Evolutionary conservation across 2,888 invertebrate species (phyloP).

Genomic region (Epirrita christyi): DNA sequence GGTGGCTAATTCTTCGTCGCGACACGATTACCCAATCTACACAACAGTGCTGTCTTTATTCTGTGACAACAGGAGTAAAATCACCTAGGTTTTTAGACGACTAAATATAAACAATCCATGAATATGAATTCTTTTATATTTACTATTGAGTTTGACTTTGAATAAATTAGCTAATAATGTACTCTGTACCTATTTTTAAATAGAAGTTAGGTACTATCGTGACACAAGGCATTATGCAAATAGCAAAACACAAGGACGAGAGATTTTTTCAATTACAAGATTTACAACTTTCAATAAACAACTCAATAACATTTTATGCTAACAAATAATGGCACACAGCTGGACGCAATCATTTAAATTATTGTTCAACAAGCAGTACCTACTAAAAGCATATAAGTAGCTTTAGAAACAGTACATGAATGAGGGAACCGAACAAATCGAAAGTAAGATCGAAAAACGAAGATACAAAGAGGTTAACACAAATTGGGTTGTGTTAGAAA

Average conservation of each 20-base stretch:
- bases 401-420: no score
- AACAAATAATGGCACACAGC: conserved; percentile 35
- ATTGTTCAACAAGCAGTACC: conserved; percentile 24
- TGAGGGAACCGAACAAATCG: conserved; percentile 14
- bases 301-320: conserved; percentile 31
- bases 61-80: no score
- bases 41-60: no score
- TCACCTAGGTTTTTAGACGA: no score
- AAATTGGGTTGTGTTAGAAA: background rate
- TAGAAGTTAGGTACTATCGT: no score
- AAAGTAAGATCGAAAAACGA: background rate
- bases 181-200: background rate
- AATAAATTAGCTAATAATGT: no score
- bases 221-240: background rate
- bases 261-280: conserved; percentile 26
- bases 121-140: no score
- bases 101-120: no score
- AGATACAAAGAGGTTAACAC: background rate
- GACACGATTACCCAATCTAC: no score
- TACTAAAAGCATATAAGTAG: conserved; percentile 2
- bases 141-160: no score
- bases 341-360: conserved; percentile 33
- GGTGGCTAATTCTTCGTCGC: no score
- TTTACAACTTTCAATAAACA: conserved; percentile 34
- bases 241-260: conserved; percentile 13